Conservation (phyloP, 2,888 invertebrate species). For the Incurvaria masculella region DNA sequence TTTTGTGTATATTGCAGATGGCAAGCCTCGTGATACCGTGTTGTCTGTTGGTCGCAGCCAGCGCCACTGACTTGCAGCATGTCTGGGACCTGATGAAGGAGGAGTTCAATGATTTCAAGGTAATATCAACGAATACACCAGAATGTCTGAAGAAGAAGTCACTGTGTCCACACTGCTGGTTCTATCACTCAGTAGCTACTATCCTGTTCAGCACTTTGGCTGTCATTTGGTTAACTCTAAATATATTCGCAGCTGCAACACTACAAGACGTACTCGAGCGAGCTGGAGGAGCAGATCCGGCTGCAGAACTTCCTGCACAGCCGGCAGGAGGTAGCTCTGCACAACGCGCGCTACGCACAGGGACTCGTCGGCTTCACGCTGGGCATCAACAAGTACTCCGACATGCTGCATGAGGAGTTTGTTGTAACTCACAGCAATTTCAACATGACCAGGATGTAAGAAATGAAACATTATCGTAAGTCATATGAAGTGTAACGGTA, state of each 20-base stretch:
- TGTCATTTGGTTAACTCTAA: too few species aligned
- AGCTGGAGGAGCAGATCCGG: slow-evolving; percentile 75
- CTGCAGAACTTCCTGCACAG: slow-evolving; percentile 78
- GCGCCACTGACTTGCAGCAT: too few species aligned
- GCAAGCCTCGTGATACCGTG: too few species aligned
- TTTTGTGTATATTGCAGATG: too few species aligned
- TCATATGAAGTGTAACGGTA: not conserved
- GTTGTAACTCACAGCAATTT: slow-evolving; percentile 19
- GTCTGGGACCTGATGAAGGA: too few species aligned
- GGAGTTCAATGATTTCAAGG: too few species aligned
- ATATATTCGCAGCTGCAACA: slow-evolving; percentile 62
- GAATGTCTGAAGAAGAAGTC: too few species aligned
- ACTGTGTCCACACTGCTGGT: too few species aligned
- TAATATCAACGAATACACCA: too few species aligned
- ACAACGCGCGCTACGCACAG: slow-evolving; percentile 62
- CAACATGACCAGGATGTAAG: not conserved
- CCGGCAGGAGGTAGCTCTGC: slow-evolving; percentile 66
- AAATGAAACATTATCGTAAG: not conserved
- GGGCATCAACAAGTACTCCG: slow-evolving; percentile 69
- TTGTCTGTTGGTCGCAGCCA: too few species aligned
- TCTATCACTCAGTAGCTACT: too few species aligned
- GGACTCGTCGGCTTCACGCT: slow-evolving; percentile 61
- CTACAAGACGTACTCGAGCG: slow-evolving; percentile 63
- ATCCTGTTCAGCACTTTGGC: too few species aligned
- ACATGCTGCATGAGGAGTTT: slow-evolving; percentile 74